Base-by-base conservation (phyloP, 2,888 invertebrate genomes). In the Rotaria socialis region DNA sequence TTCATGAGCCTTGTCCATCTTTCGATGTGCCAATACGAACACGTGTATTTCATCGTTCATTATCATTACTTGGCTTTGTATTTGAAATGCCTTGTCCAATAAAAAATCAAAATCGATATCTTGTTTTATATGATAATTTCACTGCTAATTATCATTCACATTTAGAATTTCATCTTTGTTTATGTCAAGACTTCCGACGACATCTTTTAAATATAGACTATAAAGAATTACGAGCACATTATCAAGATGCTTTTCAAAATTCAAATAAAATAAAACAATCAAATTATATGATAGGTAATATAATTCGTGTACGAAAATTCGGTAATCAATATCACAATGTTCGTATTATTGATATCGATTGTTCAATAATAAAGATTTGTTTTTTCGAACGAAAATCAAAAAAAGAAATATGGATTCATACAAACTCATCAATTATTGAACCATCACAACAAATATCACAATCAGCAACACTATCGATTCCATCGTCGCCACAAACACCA, bases 361-460 rank as follows among this genome's bases (percentile, higher is more conserved):
- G 24, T 47, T 80, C 35, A 43, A 11, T 80, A 14, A 80, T 80
- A 10, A 80, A 47, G 47, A 47, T 80, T 11, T 47, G 47, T 47
- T 80, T 80, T 80, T 47, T 80, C 24, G 80, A 80, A 80, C 80
- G 80, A n/a, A 80, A 80, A 80, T 80, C 47, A 24, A 24, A 43
- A 5, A 24, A 22, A 47, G 80, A 80, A 80, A 80, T 80, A 47
- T 80, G 80, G 80, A 80, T 80, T 47, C 47, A 80, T 80, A 24
- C 47, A 10, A 47, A 47, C 3, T 80, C 80, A n/a, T 47, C 47
- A 22, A 47, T 47, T 47, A 80, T 80, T 47, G 80, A 80, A 10
- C 80, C 22, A n/a, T n/a, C 43, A n/a, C 43, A 80, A 47, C 80
- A 10, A 80, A 16, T 35, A 35, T 35, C 14, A 35, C 19, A 27